phyloP scores from a whole-genome alignment of 2,797 vertebrate species.

The Acanthornis magna region DNA sequence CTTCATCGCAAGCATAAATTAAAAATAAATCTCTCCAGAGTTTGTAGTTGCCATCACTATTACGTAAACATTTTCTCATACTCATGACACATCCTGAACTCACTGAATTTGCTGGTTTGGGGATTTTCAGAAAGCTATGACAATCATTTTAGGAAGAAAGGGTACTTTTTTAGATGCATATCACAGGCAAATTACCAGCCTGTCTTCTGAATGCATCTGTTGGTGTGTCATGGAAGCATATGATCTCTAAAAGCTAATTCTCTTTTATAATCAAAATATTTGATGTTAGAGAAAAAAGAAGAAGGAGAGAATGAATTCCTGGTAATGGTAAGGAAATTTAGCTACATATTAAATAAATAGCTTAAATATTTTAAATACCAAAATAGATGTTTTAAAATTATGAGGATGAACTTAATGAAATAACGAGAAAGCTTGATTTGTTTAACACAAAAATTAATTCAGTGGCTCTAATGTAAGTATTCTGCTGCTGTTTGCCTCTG shows the following conservation, averaged over 20 bases:
- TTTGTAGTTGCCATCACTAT: neutral
- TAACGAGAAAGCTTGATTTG: neutral
- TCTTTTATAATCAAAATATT: neutral
- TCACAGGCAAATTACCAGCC: neutral
- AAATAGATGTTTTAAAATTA: neutral
- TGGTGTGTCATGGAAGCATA: neutral
- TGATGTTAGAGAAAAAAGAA: neutral
- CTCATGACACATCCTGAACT: neutral
- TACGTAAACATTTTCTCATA: neutral
- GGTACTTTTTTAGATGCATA: neutral
- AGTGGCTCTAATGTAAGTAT: neutral
- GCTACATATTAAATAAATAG: neutral
- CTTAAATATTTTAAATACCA: neutral
- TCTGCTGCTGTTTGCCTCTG: neutral
- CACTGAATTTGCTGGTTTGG: neutral
- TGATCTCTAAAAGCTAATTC: neutral
- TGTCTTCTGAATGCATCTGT: accelerated
- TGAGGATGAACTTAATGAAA: neutral
- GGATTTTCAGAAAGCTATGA: neutral
- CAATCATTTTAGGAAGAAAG: neutral
- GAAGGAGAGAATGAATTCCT: neutral
- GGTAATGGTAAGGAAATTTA: neutral
- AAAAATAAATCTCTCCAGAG: neutral
- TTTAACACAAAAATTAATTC: neutral
- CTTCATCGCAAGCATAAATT: neutral